Evolutionary conservation across 2,797 vertebrate genomes (phyloP), one percentile per base, ranked within the genome.

Genomic region (Halcyon leucocephala): DNA sequence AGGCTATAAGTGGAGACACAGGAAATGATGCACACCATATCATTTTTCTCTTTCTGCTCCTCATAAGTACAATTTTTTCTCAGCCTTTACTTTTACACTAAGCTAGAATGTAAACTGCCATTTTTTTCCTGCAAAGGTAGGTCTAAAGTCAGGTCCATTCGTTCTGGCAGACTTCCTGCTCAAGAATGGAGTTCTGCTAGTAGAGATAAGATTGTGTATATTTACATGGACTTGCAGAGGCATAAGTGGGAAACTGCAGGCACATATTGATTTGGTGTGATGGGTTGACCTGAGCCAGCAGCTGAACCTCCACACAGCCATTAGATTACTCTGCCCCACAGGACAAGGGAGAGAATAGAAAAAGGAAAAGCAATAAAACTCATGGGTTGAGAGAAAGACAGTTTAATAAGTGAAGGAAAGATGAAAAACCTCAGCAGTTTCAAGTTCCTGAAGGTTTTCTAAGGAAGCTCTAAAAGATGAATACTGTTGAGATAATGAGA

Each of bases 31-130:
- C 11, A 66, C 22, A 55, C 6, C 12, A 49, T 52, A 16, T 37
- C 22, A 55, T 79, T 95, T 96, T 58, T 84, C 48, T 86, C 58
- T 54, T 92, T 86, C 35, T 84, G 12, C 39, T 77, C 21, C n/a
- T 93, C 19, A 14, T 46, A 55, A 61, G 66, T 67, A 18, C 31
- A 37, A 65, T 28, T 70, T 89, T 73, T 85, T 24, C 21, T n/a
- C 21, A 69, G 22, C 19, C 8, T 82, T 70, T 46, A 26, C 2
- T 65, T 82, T 93, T 52, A 64, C 17, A 62, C 10, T 76, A 54
- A 65, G 2, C 7, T 86, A 44, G 8, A 25, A 52, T 39, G 25
- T 52, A 88, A 87, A 33, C 6, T 44, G 28, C 3, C 7, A 4
- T 31, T 73, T 91, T 83, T 83, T 55, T 72, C 31, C 12, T 55